Base-by-base conservation (phyloP, 1,140 invertebrate genomes). In the Lepidurus couesii region DNA sequence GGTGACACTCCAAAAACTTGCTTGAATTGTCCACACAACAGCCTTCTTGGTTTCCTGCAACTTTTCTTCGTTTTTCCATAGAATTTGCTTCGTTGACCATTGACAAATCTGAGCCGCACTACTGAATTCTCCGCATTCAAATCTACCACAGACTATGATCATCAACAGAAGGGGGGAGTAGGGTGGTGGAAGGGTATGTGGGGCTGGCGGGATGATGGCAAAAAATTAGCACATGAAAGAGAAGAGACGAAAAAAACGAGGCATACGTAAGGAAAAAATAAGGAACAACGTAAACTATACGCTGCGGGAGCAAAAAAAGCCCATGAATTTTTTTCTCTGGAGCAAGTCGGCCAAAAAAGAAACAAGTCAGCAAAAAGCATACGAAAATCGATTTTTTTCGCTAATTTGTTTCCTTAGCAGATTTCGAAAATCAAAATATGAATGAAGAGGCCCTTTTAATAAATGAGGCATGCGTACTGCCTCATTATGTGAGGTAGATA, bases 41-140 rank as follows among this genome's bases (percentile, higher is more conserved):
- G 21, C 42, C 24, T 24, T 77, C 47, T 45, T 47, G 16, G 44
- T 44, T 77, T 75, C 43, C 75, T 77, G 47, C 75, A 45, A 44
- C 26, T 75, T 13, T 75, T 75, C 74, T n/a, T 75, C 34, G 42
- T 24, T 75, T 16, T 75, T 44, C 43, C 47, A 65, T 16, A 65
- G 53, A 65, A 65, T 65, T 65, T 65, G 53, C 21, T 65, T 65
- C 53, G 53, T 65, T 65, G 53, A 16, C 53, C 16, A 65, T 21
- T 65, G 53, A 65, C 53, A 65, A 13, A n/a, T 65, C 53, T 65
- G n/a, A 65, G 53, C 53, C 53, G 53, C 53, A 65, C 53, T 65
- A 65, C 16, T 65, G 53, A 21, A 65, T 65, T 65, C 53, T 65
- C 53, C 53, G 53, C 9, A 13, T 65, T 65, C 53, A 65, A 65